Evolutionary conservation across 1,140 invertebrate genomes (phyloP), one percentile per base, ranked within the genome.

Genomic region (Drosophila busckii): DNA sequence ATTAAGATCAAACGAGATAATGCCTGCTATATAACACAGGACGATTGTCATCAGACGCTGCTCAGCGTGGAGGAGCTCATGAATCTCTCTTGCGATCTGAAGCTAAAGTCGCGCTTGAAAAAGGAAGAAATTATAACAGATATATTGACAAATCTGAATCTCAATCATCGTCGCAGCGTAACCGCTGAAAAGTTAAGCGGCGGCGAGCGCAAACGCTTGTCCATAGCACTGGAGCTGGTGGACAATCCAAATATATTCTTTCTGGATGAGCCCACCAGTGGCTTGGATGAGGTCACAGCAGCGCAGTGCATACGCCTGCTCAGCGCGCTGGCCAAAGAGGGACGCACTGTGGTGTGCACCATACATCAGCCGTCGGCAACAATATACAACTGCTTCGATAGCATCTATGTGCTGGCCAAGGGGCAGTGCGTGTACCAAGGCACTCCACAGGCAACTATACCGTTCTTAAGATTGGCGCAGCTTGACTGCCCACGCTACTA

Each of bases 11-110:
- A 89, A 23, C 88, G 89, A 53, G 90, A 89, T 52, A 87, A 89
- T 20, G 91, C 90, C 17, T 91, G 95, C 75, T 98, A 97, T 87
- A 97, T 97, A 46, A 94, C 96, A 67, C 96, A 98, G 87, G 94
- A 97, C 46, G 96, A 98, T 85, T 90, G 94, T 32, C 89, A 97
- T 3, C 90, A 93, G 60, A 92, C 93, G 0, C 88, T 96, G 26
- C 92, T 98, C 13, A 93, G 93, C 0, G 94, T 97, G 0, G 88
- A 91, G 7, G 96, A 98, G 85, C 90, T 92, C 0, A 96, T 98
- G 93, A 91, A 90, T 66, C 92, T 96, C 53, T 94, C 95, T 0
- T 92, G 93, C 0, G 92, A 93, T 56, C 88, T 98, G 1, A 97
- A 98, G 84, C 63, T 90, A 8, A 88, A 89, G 6, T 82, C 86